A percentile compares a stretch with the other conserved stretches of the same genome.
These are phyloP conservation scores for Eilema sororculum DNA, from an alignment of 2,888 invertebrate species.

Conservation along the genomic window DNA sequence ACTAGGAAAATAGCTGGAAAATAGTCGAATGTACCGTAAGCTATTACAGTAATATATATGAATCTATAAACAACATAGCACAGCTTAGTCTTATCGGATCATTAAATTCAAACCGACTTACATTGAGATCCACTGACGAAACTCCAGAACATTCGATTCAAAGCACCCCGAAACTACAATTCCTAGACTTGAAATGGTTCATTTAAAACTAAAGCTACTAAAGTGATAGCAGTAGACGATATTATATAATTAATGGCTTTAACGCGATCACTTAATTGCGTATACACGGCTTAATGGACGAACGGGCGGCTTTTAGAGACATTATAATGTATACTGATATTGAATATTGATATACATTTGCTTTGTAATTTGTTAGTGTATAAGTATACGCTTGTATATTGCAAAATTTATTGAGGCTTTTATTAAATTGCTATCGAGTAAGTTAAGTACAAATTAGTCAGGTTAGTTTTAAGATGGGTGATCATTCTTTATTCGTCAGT, in stretches of 20 bases:
- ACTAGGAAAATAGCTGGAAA: too few relatives aligned
- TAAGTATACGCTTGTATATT: slow-evolving; percentile 3
- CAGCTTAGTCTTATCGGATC: not conserved
- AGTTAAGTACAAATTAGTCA: too few relatives aligned
- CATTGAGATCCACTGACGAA: not conserved
- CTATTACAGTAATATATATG: not conserved
- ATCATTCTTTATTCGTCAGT: too few relatives aligned
- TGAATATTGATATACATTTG: slow-evolving; percentile 15
- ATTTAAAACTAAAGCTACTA: slow-evolving; percentile 17
- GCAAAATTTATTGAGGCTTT: not conserved
- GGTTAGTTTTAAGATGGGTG: too few relatives aligned
- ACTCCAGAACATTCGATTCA: not conserved
- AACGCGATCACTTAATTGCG: slow-evolving; percentile 25
- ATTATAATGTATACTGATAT: slow-evolving; percentile 19
- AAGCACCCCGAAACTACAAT: slow-evolving; percentile 1
- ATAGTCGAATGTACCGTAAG: not conserved
- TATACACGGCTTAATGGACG: slow-evolving; percentile 20
- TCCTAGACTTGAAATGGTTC: slow-evolving; percentile 8
- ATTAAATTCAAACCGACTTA: not conserved
- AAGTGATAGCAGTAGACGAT: slow-evolving; percentile 24
- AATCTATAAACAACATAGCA: not conserved
- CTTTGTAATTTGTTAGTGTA: slow-evolving; percentile 12
- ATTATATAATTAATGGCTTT: slow-evolving; percentile 24
- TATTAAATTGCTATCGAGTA: too few relatives aligned
- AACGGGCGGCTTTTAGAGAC: slow-evolving; percentile 18